Conservation (phyloP, 1,140 invertebrate species). For the Pogonus chalceus region DNA sequence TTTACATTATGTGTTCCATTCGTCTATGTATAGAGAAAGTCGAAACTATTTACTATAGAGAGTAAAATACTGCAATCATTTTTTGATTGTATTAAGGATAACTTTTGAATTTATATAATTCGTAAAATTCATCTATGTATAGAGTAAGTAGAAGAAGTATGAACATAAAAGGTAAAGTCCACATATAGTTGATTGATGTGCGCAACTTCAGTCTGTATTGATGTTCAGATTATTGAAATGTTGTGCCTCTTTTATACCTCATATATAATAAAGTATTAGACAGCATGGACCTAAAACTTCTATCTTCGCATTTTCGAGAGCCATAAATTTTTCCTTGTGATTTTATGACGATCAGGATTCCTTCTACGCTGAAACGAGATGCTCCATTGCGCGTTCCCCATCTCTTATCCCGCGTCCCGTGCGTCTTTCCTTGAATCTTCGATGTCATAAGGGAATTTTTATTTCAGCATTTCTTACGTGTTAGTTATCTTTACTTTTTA, state of each 20-base stretch:
- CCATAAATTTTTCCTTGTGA: neutral
- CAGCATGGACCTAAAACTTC: neutral
- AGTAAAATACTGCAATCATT: too few relatives aligned
- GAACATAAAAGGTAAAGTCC: too few relatives aligned
- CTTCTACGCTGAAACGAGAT: neutral
- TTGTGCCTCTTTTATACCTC: neutral
- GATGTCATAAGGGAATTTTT: neutral
- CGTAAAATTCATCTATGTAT: too few relatives aligned
- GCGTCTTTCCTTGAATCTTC: neutral
- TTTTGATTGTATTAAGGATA: too few relatives aligned
- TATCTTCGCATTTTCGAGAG: neutral
- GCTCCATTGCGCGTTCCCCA: too few relatives aligned
- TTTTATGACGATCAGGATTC: neutral
- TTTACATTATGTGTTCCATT: too few relatives aligned
- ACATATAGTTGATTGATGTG: too few relatives aligned
- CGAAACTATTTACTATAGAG: too few relatives aligned
- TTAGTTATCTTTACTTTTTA: neutral
- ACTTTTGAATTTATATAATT: too few relatives aligned
- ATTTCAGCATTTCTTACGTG: neutral
- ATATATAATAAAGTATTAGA: slow-evolving; percentile 7
- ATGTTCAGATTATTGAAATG: slow-evolving; percentile 5
- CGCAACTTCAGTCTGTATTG: slow-evolving; percentile 1
- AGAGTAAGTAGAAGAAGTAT: too few relatives aligned
- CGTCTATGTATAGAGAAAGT: too few relatives aligned
- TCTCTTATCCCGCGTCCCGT: too few relatives aligned